A percentile compares a stretch with the other conserved stretches of the same genome.
phyloP scores from a whole-genome alignment of 1,140 invertebrate genomes.

The Alviniconcha marisindica region DNA sequence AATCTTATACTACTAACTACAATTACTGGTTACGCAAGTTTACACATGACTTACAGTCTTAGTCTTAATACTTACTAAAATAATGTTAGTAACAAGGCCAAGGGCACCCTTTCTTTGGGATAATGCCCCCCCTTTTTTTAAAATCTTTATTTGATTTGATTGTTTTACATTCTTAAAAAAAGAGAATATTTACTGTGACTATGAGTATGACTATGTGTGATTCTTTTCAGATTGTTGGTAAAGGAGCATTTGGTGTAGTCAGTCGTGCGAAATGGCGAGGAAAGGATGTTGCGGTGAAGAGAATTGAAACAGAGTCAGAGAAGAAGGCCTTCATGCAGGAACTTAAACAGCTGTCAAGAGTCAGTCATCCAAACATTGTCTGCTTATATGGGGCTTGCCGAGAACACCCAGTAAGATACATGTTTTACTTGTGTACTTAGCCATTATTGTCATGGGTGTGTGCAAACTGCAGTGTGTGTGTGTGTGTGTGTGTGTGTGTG shows the following conservation, averaged over 20 bases:
- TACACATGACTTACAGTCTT: too few relatives aligned
- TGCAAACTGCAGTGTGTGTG: background rate
- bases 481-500: background rate
- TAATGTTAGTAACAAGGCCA: too few relatives aligned
- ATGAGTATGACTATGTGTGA: too few relatives aligned
- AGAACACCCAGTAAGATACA: constrained; percentile 68
- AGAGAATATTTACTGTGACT: too few relatives aligned
- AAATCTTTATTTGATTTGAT: too few relatives aligned
- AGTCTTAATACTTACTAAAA: too few relatives aligned
- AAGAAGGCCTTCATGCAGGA: constrained; percentile 77
- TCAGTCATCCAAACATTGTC: constrained; percentile 96
- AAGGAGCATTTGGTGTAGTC: constrained; percentile 97
- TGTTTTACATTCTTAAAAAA: too few relatives aligned
- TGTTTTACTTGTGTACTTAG: background rate
- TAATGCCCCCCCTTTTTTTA: too few relatives aligned
- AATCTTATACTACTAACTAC: too few relatives aligned
- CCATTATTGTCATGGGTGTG: constrained; percentile 13
- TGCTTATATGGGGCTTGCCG: constrained; percentile 92
- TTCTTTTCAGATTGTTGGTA: constrained; percentile 82
- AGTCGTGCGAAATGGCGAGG: constrained; percentile 88
- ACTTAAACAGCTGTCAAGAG: constrained; percentile 87
- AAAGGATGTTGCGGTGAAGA: constrained; percentile 93
- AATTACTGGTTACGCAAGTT: too few relatives aligned
- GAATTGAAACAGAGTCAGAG: constrained; percentile 93
- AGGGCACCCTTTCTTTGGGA: too few relatives aligned